Conservation (phyloP, 2,888 invertebrate genomes). For the Andrena haemorrhoa region DNA sequence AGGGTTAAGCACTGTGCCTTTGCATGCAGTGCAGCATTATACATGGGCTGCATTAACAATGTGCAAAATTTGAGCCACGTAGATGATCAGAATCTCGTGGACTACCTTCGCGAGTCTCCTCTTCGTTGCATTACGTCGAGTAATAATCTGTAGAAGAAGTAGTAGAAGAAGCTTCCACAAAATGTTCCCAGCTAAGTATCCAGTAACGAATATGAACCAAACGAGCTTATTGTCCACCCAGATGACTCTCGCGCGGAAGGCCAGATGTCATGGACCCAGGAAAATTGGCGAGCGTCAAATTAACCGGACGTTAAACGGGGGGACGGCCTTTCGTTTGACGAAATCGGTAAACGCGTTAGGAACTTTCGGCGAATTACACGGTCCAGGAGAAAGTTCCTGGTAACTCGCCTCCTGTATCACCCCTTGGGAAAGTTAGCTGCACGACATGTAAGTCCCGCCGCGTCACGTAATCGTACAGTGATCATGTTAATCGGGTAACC, state of each 20-base stretch:
- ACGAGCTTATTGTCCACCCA: conserved; percentile 1
- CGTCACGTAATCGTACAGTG: conserved; percentile 75
- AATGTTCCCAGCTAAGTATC: background rate
- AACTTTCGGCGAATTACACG: conserved; percentile 67
- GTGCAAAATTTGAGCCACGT: too few relatives aligned
- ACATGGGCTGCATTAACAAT: too few relatives aligned
- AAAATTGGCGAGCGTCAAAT: conserved; percentile 46
- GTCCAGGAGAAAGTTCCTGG: conserved; percentile 55
- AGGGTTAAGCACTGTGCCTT: too few relatives aligned
- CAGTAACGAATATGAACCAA: background rate
- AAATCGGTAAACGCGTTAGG: conserved; percentile 63
- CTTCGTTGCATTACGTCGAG: too few relatives aligned
- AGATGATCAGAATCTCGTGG: too few relatives aligned
- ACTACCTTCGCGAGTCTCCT: too few relatives aligned
- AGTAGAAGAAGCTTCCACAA: background rate
- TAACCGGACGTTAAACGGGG: conserved; percentile 59
- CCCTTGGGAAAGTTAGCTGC: conserved; percentile 59
- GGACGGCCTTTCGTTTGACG: conserved; percentile 55
- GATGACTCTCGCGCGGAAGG: background rate
- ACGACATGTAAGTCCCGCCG: conserved; percentile 56
- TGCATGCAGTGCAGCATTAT: too few relatives aligned
- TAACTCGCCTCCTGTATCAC: conserved; percentile 46
- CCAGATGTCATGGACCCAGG: background rate
- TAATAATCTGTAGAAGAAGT: background rate
- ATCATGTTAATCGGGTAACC: conserved; percentile 74